phyloP scores from a whole-genome alignment of 2,888 invertebrate species.

The Chirona hameri region DNA sequence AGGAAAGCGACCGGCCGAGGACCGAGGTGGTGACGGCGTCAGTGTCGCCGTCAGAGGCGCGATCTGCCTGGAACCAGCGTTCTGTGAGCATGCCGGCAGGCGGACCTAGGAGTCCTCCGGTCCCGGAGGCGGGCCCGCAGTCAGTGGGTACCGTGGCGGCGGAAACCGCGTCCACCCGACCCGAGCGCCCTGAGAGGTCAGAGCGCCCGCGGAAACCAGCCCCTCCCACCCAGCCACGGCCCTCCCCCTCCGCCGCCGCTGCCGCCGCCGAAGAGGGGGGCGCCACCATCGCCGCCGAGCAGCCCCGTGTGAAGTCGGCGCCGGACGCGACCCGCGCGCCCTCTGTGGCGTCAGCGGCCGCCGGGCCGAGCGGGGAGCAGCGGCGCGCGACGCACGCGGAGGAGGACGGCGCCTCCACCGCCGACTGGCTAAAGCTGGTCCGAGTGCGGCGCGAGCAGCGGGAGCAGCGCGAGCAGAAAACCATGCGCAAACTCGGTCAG shows the following conservation, averaged over 20 bases:
- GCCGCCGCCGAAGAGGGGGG: neutral
- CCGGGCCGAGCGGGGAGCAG: neutral
- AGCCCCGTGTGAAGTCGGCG: neutral
- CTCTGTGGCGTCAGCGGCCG: neutral
- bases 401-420: neutral
- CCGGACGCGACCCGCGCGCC: neutral
- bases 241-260: neutral
- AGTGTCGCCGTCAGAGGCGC: neutral
- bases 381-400: constrained; percentile 39
- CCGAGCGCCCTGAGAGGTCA: neutral
- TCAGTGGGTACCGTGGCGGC: neutral
- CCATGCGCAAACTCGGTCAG: too few species aligned
- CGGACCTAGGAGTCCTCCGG: neutral
- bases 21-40: neutral
- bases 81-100: neutral
- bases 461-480: neutral
- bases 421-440: neutral
- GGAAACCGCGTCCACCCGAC: neutral
- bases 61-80: neutral
- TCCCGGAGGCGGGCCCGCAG: neutral
- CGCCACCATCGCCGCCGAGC: neutral
- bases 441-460: neutral
- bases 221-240: neutral
- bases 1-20: neutral
- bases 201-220: neutral